Conservation (phyloP, 2,797 vertebrate species). For the Acridotheres tristis region DNA sequence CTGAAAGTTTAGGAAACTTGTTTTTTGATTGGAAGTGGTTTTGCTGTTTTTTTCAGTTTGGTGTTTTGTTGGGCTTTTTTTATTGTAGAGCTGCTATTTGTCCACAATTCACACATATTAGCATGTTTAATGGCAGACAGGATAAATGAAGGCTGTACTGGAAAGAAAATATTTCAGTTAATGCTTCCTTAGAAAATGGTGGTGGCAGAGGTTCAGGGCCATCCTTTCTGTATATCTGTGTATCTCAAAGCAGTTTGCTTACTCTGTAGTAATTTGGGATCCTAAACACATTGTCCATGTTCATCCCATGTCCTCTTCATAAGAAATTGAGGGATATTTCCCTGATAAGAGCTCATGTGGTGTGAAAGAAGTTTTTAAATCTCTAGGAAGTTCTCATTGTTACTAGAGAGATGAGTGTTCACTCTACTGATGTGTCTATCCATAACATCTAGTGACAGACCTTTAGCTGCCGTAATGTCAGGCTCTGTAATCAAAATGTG, state of each 20-base stretch:
- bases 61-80: no score
- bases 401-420: not conserved
- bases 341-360: not conserved
- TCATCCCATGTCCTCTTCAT: not conserved
- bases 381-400: not conserved
- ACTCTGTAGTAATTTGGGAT: not conserved
- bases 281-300: not conserved
- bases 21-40: no score
- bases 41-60: no score
- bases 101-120: no score
- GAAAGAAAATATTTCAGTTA: no score
- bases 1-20: no score
- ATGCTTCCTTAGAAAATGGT: no score
- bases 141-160: no score
- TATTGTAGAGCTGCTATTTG: no score
- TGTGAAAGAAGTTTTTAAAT: not conserved
- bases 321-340: not conserved
- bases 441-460: fast-evolving
- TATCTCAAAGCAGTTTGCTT: not conserved
- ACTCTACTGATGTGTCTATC: fast-evolving
- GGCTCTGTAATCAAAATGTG: not conserved
- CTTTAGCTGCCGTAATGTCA: not conserved
- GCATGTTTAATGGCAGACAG: no score
- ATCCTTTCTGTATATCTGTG: not conserved
- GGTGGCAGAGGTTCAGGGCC: no score